Conservation (phyloP, 2,113 vertebrate genomes). For the Tachysurus vachellii region DNA sequence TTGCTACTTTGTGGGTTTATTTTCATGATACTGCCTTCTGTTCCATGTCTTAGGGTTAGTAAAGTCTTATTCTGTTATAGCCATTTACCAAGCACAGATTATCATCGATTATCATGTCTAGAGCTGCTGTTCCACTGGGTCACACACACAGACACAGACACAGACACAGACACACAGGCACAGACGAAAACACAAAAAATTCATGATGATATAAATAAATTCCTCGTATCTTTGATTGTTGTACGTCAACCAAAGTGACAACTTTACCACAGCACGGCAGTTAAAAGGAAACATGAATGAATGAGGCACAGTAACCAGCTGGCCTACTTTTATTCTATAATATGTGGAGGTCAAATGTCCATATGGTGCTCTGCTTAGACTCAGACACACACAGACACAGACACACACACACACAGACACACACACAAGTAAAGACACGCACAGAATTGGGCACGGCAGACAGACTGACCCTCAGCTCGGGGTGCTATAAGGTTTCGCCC, state of each 20-base stretch:
- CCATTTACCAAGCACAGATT: conserved; percentile 12
- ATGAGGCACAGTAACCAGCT: not conserved
- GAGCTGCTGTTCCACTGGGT: conserved; percentile 42
- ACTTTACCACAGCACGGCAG: not conserved
- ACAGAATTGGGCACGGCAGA: not conserved
- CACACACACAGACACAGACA: not conserved
- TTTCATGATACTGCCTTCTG: not conserved
- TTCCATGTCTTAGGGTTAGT: not conserved
- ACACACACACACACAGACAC: not conserved
- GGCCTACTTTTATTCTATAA: conserved; percentile 24
- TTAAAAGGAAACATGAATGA: conserved; percentile 43
- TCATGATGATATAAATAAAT: not conserved
- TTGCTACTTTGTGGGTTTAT: not conserved
- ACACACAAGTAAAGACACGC: conserved; percentile 9
- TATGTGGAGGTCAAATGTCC: conserved; percentile 4
- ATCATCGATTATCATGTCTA: conserved; percentile 62
- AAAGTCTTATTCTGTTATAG: not conserved
- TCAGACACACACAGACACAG: not conserved
- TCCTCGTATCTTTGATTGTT: not conserved
- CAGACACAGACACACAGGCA: not conserved
- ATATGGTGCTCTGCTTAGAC: conserved; percentile 4
- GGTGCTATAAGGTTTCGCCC: conserved; percentile 26
- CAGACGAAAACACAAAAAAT: not conserved
- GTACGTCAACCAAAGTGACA: not conserved
- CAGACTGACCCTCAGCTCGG: conserved; percentile 20